phyloP scores from a whole-genome alignment of 2,113 vertebrate genomes.

The Amia ocellicauda region DNA sequence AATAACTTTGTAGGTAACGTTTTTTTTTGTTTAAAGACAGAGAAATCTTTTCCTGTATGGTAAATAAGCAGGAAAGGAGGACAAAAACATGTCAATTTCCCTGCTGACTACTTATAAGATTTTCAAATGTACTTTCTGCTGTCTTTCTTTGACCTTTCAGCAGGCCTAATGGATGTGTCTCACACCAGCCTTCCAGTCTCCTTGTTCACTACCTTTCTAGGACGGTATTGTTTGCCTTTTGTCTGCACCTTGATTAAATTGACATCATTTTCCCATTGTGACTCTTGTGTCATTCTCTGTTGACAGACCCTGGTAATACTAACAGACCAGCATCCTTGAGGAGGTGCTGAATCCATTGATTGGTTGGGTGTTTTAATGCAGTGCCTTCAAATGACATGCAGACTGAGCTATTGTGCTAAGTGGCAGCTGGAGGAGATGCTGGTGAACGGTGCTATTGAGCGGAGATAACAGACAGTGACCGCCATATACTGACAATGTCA shows the following conservation, averaged over 20 bases:
- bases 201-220: conserved; percentile 53
- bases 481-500: conserved; percentile 69
- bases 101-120: background rate
- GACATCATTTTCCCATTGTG: conserved; percentile 67
- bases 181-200: conserved; percentile 55
- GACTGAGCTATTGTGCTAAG: conserved; percentile 61
- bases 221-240: conserved; percentile 61
- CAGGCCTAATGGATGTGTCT: conserved; percentile 41
- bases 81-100: no score
- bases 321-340: conserved; percentile 66
- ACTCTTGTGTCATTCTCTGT: conserved; percentile 69
- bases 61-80: no score
- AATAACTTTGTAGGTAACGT: no score
- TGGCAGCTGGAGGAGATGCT: conserved; percentile 60
- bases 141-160: background rate
- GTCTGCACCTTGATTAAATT: conserved; percentile 70
- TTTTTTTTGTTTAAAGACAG: no score
- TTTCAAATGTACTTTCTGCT: background rate
- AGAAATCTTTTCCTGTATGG: no score
- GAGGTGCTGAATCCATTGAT: conserved; percentile 66
- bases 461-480: conserved; percentile 63
- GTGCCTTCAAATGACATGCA: conserved; percentile 60
- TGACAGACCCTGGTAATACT: conserved; percentile 63
- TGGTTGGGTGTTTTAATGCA: conserved; percentile 69
- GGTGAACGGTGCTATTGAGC: conserved; percentile 63